Base-by-base conservation (phyloP, 2,113 vertebrate species). In the Dipodomys spectabilis region DNA sequence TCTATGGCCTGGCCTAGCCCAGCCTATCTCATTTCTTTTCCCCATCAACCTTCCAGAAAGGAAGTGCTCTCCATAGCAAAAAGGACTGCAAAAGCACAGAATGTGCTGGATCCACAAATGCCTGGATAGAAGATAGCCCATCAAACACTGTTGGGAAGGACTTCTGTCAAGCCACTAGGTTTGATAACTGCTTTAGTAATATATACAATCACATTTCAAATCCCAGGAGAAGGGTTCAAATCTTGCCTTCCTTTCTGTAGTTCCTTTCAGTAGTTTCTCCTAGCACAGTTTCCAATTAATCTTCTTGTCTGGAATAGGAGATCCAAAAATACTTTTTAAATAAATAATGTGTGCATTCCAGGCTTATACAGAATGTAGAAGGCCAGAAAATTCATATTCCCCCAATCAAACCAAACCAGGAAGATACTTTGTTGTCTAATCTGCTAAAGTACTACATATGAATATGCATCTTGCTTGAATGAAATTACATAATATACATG, bases 401-500 rank as follows among this genome's bases (percentile, higher is more conserved):
- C 13, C 25, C 13, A 13, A 73, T 68, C n/a, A 69, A 88, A 45
- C 49, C 57, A 74, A 92, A 81, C 27, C 69, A 11, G 16, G 22
- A 86, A 19, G 3, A 91, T 57, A 28, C 45, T 12, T 64, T 82
- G 15, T 49, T 65, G 23, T 71, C 91, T 90, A 9, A 44, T 75
- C 60, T 82, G 11, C 60, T 53, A 57, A 67, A 79, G 19, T 15
- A 6, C 72, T 92, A 89, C 25, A 5, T 4, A 49, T 13, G n/a
- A 16, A 90, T 45, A 1, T 69, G 15, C 15, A 57, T 57, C 11
- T 57, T 57, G 15, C 53, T 16, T 57, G 15, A 95, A 86, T 74
- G 25, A 83, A 93, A 88, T 83, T 85, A 68, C n/a, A 49, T 32
- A 44, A 90, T 57, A 90, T 57, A 88, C 10, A 30, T n/a, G 16